phyloP scores from a whole-genome alignment of 2,797 vertebrate species.

The Lutjanus campechanus region DNA sequence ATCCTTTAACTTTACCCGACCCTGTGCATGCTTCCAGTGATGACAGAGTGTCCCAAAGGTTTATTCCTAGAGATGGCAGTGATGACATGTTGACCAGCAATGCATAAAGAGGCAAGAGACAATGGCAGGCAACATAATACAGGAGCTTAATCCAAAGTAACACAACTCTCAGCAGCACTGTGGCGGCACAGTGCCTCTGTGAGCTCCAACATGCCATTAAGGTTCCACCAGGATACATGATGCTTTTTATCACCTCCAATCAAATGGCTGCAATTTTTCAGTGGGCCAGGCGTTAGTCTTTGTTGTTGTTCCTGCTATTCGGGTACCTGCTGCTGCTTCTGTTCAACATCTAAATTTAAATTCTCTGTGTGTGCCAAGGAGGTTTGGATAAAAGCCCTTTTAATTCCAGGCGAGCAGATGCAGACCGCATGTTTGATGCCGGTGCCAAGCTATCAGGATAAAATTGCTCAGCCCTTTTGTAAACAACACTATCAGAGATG shows the following conservation, averaged over 20 bases:
- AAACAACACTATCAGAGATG: conserved; percentile 29
- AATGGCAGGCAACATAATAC: conserved; percentile 42
- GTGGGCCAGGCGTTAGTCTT: conserved; percentile 7
- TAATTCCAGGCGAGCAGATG: conserved; percentile 62
- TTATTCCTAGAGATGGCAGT: conserved; percentile 16
- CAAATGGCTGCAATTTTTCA: conserved; percentile 27
- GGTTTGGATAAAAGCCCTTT: conserved; percentile 55
- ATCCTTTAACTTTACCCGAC: not conserved
- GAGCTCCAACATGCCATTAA: conserved; percentile 24
- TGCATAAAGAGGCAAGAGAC: conserved; percentile 22
- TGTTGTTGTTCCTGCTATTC: conserved; percentile 29
- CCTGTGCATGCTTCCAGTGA: not conserved
- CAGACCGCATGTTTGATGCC: conserved; percentile 47
- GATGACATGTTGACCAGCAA: conserved; percentile 23
- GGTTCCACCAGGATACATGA: conserved; percentile 16
- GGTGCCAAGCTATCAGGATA: conserved; percentile 38
- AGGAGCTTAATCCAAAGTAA: conserved; percentile 51
- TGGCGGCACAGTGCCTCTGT: conserved; percentile 27
- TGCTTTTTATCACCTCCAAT: conserved; percentile 34
- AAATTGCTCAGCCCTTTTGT: conserved; percentile 31
- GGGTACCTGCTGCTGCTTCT: conserved; percentile 44
- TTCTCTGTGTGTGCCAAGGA: conserved; percentile 43
- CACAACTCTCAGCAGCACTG: conserved; percentile 25
- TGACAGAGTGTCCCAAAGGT: conserved; percentile 20
- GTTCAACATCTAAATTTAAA: conserved; percentile 61